A percentile compares a stretch with the other conserved stretches of the same genome.
These are phyloP conservation scores for Echeneis naucrates DNA, from an alignment of 2,797 vertebrate species.

Conservation along the genomic window DNA sequence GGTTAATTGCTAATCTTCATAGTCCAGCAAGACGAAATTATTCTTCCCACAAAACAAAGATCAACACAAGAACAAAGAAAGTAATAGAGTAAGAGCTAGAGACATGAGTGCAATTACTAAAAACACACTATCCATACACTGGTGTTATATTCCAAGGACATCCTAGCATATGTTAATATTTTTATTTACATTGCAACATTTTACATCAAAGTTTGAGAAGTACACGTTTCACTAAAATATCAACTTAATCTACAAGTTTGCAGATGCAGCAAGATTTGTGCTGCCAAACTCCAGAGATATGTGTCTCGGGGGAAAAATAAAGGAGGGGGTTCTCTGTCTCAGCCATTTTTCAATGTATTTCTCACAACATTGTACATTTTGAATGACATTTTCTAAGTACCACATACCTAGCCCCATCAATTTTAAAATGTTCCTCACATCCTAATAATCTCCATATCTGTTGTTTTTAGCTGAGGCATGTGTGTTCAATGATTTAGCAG, in stretches of 20 bases:
- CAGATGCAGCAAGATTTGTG: not conserved
- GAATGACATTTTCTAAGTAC: constrained; percentile 6
- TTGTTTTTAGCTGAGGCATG: constrained; percentile 40
- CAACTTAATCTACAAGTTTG: constrained; percentile 1
- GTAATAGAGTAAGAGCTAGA: not conserved
- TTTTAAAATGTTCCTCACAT: constrained; percentile 11
- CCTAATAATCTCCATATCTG: constrained; percentile 42
- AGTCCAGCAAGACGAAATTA: not conserved
- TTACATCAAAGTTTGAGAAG: not conserved
- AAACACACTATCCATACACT: not conserved
- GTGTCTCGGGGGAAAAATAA: constrained; percentile 10
- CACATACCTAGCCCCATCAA: constrained; percentile 1
- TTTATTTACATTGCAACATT: not conserved
- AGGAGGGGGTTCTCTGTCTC: not conserved
- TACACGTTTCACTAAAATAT: not conserved
- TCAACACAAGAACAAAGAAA: not conserved
- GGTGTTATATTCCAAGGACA: not conserved
- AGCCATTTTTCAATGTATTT: constrained; percentile 11
- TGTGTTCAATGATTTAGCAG: constrained; percentile 51
- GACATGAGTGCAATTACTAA: not conserved
- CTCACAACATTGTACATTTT: constrained; percentile 16
- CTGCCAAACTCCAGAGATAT: constrained; percentile 1
- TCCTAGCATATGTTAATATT: not conserved
- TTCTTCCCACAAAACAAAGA: not conserved
- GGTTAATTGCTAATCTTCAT: constrained; percentile 1